Evolutionary conservation across 1,140 invertebrate genomes (phyloP), one percentile per base, ranked within the genome.

Genomic region (Riptortus pedestris): DNA sequence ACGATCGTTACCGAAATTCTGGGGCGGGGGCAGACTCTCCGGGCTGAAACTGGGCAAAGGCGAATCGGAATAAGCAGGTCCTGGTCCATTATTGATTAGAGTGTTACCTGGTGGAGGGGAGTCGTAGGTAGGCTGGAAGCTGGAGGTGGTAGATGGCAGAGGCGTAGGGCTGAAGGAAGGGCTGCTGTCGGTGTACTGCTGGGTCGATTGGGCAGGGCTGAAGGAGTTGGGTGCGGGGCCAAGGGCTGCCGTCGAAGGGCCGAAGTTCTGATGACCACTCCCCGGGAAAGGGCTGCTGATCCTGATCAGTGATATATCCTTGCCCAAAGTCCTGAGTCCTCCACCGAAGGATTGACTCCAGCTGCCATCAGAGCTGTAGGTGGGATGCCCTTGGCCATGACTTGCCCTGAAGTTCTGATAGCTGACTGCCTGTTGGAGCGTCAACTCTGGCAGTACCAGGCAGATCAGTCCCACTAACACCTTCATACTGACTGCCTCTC

Each of bases 391-490:
- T 24, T 55, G 51, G 2, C 51, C 51, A 12, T 55, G 51, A 24
- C 51, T 55, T 18, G 51, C 51, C 24, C 51, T 22, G 51, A 55
- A 55, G 51, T 55, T 55, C 51, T 55, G 51, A 24, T 55, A 55
- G 51, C 51, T 55, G 51, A 55, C 24, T 12, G 51, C 51, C 24
- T 55, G 51, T 24, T 55, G 51, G 14, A 5, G 5, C 31, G 31
- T 14, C 31, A 38, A 5, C 51, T 24, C 22, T 24, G 20, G 12
- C 22, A 26, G 12, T 24, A 18, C 51, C 22, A 55, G 51, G 12
- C 20, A 18, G 2, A 22, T 14, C 7, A 55, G 24, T 4, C 45
- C 18, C 45, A 47, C 45, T 47, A 47, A 47, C 24, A 55, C 18
- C 51, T 55, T 24, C 51, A 55, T 55, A 55, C 51, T 55, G 51